phyloP scores from a whole-genome alignment of 2,888 invertebrate species.

The Cordilura impudica region DNA sequence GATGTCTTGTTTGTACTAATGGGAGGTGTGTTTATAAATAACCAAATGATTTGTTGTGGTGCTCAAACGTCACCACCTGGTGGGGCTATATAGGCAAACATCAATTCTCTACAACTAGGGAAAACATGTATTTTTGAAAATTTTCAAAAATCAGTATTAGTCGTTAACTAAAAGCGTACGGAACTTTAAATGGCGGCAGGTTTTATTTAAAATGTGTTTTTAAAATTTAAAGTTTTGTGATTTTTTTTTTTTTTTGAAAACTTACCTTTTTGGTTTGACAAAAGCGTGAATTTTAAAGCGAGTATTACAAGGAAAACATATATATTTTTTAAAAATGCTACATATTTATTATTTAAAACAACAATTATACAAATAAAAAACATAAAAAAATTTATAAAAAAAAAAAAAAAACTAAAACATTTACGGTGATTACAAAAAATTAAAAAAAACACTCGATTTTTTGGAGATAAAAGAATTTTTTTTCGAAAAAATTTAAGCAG shows the following conservation, averaged over 20 bases:
- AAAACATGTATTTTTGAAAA: slow-evolving; percentile 3
- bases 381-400: slow-evolving; percentile 52
- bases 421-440: slow-evolving; percentile 28
- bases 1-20: neutral
- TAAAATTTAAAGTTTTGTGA: neutral
- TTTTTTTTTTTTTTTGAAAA: slow-evolving; percentile 8
- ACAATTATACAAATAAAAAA: slow-evolving; percentile 58
- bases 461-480: too few relatives aligned
- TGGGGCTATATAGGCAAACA: slow-evolving; percentile 17
- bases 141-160: neutral
- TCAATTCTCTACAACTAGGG: neutral
- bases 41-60: slow-evolving; percentile 28
- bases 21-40: slow-evolving; percentile 46
- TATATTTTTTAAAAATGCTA: slow-evolving; percentile 41
- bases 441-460: slow-evolving; percentile 36
- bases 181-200: too few relatives aligned
- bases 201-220: neutral
- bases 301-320: neutral
- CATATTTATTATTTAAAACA: slow-evolving; percentile 58
- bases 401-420: slow-evolving; percentile 64
- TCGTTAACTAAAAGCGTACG: neutral
- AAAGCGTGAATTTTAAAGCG: neutral
- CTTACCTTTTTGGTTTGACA: slow-evolving; percentile 30
- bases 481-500: too few relatives aligned
- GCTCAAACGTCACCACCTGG: slow-evolving; percentile 49